phyloP scores from a whole-genome alignment of 1,140 invertebrate genomes.

The Drosophila baimaii region DNA sequence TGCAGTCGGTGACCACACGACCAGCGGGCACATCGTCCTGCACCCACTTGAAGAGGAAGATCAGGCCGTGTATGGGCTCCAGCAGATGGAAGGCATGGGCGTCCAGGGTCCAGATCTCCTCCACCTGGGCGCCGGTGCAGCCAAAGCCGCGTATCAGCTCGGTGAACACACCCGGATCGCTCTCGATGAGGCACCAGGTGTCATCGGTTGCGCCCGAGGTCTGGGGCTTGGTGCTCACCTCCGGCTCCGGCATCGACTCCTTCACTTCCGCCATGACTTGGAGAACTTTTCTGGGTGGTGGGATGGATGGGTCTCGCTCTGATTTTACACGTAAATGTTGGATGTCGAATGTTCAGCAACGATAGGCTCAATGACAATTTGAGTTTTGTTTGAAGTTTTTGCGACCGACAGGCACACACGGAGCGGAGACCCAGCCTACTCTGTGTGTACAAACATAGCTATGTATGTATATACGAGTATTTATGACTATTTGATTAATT shows the following conservation, averaged over 20 bases:
- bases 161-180: slow-evolving; percentile 99
- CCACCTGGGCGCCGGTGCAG: slow-evolving; percentile 96
- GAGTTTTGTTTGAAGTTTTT: background rate
- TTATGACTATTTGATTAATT: slow-evolving; percentile 36
- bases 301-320: background rate
- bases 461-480: background rate
- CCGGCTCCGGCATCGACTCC: background rate
- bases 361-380: background rate
- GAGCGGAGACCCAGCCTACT: background rate
- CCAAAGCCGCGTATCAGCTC: slow-evolving; percentile 98
- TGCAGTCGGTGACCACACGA: slow-evolving; percentile 89
- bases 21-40: slow-evolving; percentile 94
- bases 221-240: background rate
- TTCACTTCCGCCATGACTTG: slow-evolving; percentile 3
- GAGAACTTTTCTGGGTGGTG: no score
- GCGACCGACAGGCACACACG: background rate
- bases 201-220: slow-evolving; percentile 84
- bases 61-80: slow-evolving; percentile 99
- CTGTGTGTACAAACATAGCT: background rate
- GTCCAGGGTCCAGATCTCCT: slow-evolving; percentile 98
- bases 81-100: slow-evolving; percentile 94
- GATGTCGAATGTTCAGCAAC: background rate
- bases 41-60: slow-evolving; percentile 99
- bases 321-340: background rate
- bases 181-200: slow-evolving; percentile 99